A percentile compares a stretch with the other conserved stretches of the same genome.
Conservation (phyloP, 2,888 invertebrate genomes). For the Drosophila bunnanda region DNA sequence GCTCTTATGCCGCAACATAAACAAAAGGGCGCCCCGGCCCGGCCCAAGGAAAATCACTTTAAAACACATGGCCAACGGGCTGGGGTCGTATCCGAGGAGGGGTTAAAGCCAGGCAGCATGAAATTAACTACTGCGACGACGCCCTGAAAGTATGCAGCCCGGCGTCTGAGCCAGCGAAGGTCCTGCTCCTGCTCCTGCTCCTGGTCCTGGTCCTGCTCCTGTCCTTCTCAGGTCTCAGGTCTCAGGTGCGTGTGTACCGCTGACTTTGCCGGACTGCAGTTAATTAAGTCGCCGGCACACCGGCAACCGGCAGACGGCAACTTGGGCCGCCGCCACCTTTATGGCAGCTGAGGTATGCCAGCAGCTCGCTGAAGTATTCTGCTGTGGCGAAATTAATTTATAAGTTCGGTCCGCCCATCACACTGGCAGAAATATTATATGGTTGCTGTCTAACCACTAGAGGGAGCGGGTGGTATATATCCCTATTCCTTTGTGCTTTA, state of each 20-base stretch:
- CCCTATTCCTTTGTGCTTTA: no score
- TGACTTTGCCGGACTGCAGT: conserved; percentile 55
- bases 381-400: conserved; percentile 75
- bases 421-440: conserved; percentile 16
- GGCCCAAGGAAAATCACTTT: conserved; percentile 57
- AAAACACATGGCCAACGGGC: conserved; percentile 28
- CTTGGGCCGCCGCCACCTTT: conserved; percentile 38
- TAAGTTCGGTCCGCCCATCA: conserved; percentile 57
- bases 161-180: conserved; percentile 6
- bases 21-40: conserved; percentile 59
- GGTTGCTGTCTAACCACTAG: no score
- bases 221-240: conserved; percentile 18
- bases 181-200: conserved; percentile 1
- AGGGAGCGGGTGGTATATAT: not conserved
- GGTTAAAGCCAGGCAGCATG: conserved; percentile 49
- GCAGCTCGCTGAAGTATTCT: conserved; percentile 67
- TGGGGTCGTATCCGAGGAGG: not conserved
- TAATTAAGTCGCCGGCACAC: conserved; percentile 61
- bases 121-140: conserved; percentile 65
- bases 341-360: conserved; percentile 68
- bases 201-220: not conserved
- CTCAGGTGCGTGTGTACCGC: conserved; percentile 58
- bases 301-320: conserved; percentile 26
- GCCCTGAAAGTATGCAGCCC: conserved; percentile 29
- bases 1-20: conserved; percentile 71